phyloP scores from a whole-genome alignment of 2,113 vertebrate genomes.

The Vimba vimba region DNA sequence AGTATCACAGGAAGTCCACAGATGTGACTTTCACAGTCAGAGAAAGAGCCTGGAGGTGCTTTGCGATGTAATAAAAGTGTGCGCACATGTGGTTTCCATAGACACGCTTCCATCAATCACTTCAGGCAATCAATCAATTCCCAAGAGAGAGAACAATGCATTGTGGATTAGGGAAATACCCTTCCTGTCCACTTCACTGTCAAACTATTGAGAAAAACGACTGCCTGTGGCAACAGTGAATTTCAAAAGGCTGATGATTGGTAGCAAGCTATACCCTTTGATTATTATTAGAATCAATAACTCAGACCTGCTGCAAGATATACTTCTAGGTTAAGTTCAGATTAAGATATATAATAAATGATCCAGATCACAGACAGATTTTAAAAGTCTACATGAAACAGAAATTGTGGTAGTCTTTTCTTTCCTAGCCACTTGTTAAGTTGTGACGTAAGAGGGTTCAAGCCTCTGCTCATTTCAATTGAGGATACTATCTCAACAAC shows the following conservation, averaged over 20 bases:
- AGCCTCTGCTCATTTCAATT: too few relatives aligned
- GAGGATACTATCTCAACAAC: too few relatives aligned
- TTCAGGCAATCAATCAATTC: conserved; percentile 50
- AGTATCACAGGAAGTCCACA: background rate
- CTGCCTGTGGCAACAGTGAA: conserved; percentile 55
- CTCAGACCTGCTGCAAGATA: conserved; percentile 37
- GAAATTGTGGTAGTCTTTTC: background rate
- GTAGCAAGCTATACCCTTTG: background rate
- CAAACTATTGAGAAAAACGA: conserved; percentile 42
- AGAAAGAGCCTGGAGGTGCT: conserved; percentile 8
- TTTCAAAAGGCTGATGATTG: conserved; percentile 10
- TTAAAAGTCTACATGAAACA: background rate
- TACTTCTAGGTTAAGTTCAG: background rate
- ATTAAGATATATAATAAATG: background rate
- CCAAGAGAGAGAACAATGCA: conserved; percentile 49
- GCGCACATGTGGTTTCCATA: conserved; percentile 16
- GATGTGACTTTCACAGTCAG: background rate
- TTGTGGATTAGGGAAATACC: conserved; percentile 55
- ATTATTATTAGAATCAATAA: conserved; percentile 53
- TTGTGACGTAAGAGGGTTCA: too few relatives aligned
- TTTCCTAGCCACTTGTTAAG: too few relatives aligned
- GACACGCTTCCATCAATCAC: conserved; percentile 49
- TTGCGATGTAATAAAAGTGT: conserved; percentile 1
- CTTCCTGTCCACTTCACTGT: conserved; percentile 55
- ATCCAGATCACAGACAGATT: background rate